Percentiles rank a stretch among this genome's conserved stretches.
phyloP scores from a whole-genome alignment of 2,113 vertebrate species.

The Vireo altiloquus region DNA sequence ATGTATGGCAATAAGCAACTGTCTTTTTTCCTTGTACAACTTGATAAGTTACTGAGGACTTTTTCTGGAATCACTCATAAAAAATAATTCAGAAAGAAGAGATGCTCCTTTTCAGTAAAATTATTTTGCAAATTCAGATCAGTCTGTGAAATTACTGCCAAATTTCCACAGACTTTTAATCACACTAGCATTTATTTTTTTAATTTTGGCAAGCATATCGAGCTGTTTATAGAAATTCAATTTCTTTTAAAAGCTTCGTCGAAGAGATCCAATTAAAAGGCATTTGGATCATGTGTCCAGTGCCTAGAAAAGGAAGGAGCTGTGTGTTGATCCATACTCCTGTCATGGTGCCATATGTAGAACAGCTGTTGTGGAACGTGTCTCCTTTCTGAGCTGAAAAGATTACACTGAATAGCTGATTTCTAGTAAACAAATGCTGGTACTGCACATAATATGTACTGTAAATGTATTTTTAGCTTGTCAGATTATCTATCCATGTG shows the following conservation, averaged over 20 bases:
- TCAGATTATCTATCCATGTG: neutral
- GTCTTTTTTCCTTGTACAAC: neutral
- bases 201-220: neutral
- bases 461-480: conserved; percentile 22
- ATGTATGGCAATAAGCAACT: neutral
- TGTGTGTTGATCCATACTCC: neutral
- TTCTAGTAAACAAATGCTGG: neutral
- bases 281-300: neutral
- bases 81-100: neutral
- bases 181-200: neutral
- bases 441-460: neutral
- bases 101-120: neutral
- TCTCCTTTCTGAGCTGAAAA: conserved; percentile 18
- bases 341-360: neutral
- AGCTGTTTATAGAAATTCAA: neutral
- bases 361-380: neutral
- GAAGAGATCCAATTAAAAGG: neutral
- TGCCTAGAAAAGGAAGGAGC: neutral
- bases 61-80: neutral
- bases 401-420: neutral
- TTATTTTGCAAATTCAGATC: neutral
- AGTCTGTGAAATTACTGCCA: neutral
- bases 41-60: neutral
- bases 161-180: neutral
- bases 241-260: accelerated